Evolutionary conservation across 1,140 invertebrate species (phyloP).

Genomic region (Manduca sexta): DNA sequence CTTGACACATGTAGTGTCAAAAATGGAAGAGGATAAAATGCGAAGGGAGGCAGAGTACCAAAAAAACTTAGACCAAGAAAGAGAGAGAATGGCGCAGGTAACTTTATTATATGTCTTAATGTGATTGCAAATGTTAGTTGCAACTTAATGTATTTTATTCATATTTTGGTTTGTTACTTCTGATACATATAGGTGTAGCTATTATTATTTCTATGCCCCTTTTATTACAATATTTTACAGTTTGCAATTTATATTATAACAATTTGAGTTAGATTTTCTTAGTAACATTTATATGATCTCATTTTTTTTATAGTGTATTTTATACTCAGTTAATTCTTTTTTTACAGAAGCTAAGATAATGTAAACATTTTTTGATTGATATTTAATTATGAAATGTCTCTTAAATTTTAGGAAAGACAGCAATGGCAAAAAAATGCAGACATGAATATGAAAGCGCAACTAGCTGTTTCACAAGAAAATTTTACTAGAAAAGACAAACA

Average conservation of each 20-base stretch:
- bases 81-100: slow-evolving; percentile 47
- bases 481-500: slow-evolving; percentile 71
- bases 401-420: slow-evolving; percentile 49
- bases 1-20: slow-evolving; percentile 56
- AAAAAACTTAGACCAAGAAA: slow-evolving; percentile 50
- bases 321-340: too few species aligned
- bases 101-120: neutral
- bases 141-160: too few species aligned
- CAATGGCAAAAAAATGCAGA: slow-evolving; percentile 59
- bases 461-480: slow-evolving; percentile 61
- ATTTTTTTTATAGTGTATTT: too few species aligned
- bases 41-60: slow-evolving; percentile 58
- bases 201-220: too few species aligned
- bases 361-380: neutral
- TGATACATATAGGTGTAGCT: too few species aligned
- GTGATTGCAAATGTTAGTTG: too few species aligned
- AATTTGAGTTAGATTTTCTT: neutral
- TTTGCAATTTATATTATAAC: too few species aligned
- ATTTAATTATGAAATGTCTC: neutral
- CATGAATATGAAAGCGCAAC: slow-evolving; percentile 46
- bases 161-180: neutral
- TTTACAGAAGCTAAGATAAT: too few species aligned
- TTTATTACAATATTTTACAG: too few species aligned
- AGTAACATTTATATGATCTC: neutral
- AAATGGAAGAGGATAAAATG: slow-evolving; percentile 73